phyloP scores from a whole-genome alignment of 64 coral and sea anemone genomes.

The Platygyra sinensis region DNA sequence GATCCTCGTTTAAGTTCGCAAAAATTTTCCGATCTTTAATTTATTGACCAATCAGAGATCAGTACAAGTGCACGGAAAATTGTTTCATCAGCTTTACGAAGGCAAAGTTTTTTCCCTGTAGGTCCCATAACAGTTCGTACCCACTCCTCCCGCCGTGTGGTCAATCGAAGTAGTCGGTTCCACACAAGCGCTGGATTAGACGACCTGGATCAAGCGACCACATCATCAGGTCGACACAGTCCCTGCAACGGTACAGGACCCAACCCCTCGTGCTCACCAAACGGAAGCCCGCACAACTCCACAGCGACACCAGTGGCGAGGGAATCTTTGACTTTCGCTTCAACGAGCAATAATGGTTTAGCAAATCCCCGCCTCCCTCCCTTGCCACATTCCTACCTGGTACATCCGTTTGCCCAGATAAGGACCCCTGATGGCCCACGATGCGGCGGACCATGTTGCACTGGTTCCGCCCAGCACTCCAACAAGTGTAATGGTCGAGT shows the following conservation, averaged over 20 bases:
- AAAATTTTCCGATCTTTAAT: background rate
- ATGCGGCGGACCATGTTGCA: conserved; percentile 77
- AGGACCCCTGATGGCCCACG: conserved; percentile 74
- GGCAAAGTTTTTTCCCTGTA: background rate
- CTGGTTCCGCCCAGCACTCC: conserved; percentile 54
- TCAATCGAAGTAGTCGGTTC: conserved; percentile 97
- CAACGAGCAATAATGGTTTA: conserved; percentile 84
- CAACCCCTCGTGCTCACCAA: conserved; percentile 75
- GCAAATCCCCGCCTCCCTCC: conserved; percentile 94
- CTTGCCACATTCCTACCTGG: conserved; percentile 79
- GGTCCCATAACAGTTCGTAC: conserved; percentile 93
- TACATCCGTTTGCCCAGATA: conserved; percentile 82
- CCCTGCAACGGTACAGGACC: conserved; percentile 52
- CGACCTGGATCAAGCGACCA: conserved; percentile 69
- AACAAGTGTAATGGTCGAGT: conserved; percentile 82
- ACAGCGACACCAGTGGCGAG: conserved; percentile 58
- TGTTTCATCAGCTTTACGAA: background rate
- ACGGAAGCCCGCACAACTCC: conserved; percentile 74
- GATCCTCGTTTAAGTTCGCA: background rate
- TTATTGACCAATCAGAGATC: too few relatives aligned
- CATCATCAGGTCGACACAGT: conserved; percentile 50
- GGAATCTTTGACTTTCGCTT: conserved; percentile 69
- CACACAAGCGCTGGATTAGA: conserved; percentile 97
- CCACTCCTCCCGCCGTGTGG: conserved; percentile 85
- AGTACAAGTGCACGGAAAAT: too few relatives aligned